Conservation (phyloP, 2,113 vertebrate genomes). For the Rissa tridactyla region DNA sequence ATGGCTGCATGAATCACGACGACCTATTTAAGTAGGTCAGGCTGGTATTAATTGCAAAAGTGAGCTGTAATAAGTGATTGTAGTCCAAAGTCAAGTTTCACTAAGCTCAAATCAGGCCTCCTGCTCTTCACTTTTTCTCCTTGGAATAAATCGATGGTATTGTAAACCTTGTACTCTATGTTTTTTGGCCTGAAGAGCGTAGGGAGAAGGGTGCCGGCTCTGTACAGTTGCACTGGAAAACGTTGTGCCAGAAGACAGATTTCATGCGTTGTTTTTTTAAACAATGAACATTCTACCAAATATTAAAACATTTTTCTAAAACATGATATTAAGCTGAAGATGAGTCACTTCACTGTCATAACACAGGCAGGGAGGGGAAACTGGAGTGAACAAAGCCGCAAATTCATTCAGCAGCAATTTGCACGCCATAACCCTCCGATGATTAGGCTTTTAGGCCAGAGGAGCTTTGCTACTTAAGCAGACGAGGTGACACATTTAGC, state of each 20-base stretch:
- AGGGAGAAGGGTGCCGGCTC: background rate
- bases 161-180: background rate
- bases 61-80: background rate
- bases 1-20: rapidly evolving
- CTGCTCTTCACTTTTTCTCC: background rate
- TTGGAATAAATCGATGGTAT: background rate
- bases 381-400: background rate
- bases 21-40: background rate
- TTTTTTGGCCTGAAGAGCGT: background rate
- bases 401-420: slow-evolving; percentile 24
- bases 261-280: background rate
- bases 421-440: background rate
- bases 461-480: slow-evolving; percentile 14
- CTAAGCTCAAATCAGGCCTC: background rate
- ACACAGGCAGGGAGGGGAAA: background rate
- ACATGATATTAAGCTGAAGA: background rate
- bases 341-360: slow-evolving; percentile 3
- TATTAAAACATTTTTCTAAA: background rate
- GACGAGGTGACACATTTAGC: background rate
- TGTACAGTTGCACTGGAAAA: background rate
- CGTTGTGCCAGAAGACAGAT: background rate
- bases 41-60: background rate
- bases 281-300: background rate
- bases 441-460: slow-evolving; percentile 14
- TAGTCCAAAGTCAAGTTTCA: background rate